These are phyloP conservation scores for Jaculus jaculus DNA, from an alignment of 2,113 vertebrate species.

Conservation along the genomic window DNA sequence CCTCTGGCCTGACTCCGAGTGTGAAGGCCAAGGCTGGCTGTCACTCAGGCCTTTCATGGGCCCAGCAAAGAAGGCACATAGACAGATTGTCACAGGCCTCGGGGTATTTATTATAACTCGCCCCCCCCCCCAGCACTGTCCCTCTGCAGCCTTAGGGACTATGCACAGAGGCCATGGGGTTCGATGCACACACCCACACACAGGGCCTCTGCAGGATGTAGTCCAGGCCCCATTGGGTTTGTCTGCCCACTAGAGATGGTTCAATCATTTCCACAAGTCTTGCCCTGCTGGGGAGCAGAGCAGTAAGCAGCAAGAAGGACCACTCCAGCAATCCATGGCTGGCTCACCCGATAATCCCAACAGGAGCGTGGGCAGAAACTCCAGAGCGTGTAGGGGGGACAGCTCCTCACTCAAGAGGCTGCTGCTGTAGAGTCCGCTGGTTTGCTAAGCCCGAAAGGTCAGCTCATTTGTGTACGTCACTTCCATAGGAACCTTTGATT, in stretches of 20 bases:
- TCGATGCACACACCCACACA: background rate
- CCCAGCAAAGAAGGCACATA: background rate
- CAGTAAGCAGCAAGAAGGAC: background rate
- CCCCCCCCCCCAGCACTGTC: background rate
- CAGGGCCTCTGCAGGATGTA: background rate
- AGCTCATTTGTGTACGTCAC: background rate
- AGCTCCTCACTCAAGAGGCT: background rate
- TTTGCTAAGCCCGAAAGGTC: background rate
- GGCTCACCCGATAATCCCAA: background rate
- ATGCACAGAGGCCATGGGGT: background rate
- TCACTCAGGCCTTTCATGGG: constrained; percentile 55
- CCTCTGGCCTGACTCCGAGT: background rate
- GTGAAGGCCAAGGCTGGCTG: constrained; percentile 16
- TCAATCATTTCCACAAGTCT: background rate
- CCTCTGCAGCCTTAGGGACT: background rate
- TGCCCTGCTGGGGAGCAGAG: background rate
- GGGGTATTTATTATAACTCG: background rate
- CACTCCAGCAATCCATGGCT: background rate
- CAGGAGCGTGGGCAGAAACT: constrained; percentile 16
- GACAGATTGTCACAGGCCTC: background rate
- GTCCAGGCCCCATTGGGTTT: background rate
- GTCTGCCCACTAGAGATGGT: background rate
- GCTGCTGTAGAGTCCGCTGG: background rate
- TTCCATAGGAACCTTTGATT: background rate
- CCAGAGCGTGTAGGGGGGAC: background rate